Evolutionary conservation across 2,888 invertebrate genomes (phyloP).

Genomic region (Lepidochrysops patricia): DNA sequence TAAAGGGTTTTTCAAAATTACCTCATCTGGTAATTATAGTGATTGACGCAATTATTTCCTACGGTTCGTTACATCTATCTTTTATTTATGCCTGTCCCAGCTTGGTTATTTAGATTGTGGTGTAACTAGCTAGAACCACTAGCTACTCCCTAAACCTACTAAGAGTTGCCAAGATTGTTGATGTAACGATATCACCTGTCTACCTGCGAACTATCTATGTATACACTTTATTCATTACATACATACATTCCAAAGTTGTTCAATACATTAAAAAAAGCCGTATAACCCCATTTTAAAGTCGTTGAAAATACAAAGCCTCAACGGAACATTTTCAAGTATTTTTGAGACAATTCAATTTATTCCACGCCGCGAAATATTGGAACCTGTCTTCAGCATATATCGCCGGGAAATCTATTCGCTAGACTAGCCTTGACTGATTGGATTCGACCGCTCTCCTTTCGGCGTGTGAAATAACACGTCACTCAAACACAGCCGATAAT

Average conservation of each 20-base stretch:
- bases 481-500: conserved; percentile 71
- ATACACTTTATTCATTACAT: too few species aligned
- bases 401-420: conserved; percentile 48
- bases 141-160: too few species aligned
- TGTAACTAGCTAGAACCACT: too few species aligned
- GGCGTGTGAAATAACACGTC: conserved; percentile 72
- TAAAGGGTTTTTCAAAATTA: neutral
- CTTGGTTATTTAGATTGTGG: too few species aligned
- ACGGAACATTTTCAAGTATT: neutral
- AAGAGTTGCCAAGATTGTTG: too few species aligned
- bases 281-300: too few species aligned
- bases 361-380: neutral
- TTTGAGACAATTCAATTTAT: conserved; percentile 3
- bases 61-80: neutral
- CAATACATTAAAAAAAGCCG: too few species aligned
- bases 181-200: too few species aligned
- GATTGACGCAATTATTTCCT: neutral
- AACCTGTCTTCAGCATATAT: conserved; percentile 6
- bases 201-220: too few species aligned
- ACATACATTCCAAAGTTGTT: too few species aligned
- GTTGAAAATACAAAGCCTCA: neutral
- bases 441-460: conserved; percentile 39
- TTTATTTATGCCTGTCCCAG: too few species aligned
- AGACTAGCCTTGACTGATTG: conserved; percentile 62
- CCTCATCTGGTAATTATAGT: neutral